Evolutionary conservation across 2,888 invertebrate genomes (phyloP), one percentile per base, ranked within the genome.

Genomic region (Tenthredo notha): DNA sequence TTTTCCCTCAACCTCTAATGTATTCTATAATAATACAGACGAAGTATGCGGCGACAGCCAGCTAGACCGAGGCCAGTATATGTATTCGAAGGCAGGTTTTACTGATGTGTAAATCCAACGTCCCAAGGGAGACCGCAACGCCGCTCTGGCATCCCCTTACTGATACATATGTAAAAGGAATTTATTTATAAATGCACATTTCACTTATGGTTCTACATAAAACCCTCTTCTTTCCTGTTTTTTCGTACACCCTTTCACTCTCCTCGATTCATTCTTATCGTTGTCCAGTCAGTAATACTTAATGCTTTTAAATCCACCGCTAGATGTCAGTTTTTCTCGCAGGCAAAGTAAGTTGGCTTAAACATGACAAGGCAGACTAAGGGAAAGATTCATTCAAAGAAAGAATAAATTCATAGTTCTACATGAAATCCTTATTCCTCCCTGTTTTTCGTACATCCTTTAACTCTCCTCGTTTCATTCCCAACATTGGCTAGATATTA

Each of bases 151-250:
- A 85, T 65, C 77, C 84, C 65, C 61, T 84, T 84, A 6, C 54
- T 82, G 88, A 90, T 90, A 87, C 88, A 89, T 88, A 89, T 87
- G 89, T 89, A 90, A 88, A 88, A 83, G 84, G 86, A 86, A 86
- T 84, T 86, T 84, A 87, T 85, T 83, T 77, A 86, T 85, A 87
- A 87, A 86, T 87, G 89, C 89, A 86, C 88, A 86, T 90, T 89
- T 89, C 89, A 88, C 90, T 90, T 90, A 89, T 87, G 87, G 86
- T 85, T 77, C 85, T 54, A 85, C 87, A 85, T 88, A 88, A 89
- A 89, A 87, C 84, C 70, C 61, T 85, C 77, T 74, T 78, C 84
- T 84, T 70, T 70, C 85, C 80, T 84, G 43, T 84, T 88, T 89
- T 89, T 87, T 84, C 89, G 85, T 84, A 86, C 25, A n/a, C 54